Conservation (phyloP, 2,888 invertebrate genomes). For the Neoitamus cyanurus region DNA sequence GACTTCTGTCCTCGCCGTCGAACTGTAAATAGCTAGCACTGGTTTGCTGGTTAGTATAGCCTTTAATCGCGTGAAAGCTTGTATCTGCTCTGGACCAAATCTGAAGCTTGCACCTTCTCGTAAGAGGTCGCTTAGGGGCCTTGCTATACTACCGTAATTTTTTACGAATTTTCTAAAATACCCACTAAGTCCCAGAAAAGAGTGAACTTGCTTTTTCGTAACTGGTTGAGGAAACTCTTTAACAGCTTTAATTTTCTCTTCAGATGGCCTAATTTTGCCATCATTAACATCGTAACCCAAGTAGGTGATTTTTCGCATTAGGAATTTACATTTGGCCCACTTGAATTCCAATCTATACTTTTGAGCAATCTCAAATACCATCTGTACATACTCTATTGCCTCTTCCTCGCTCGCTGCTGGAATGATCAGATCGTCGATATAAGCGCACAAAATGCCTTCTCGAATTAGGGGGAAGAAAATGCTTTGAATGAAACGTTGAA, state of each 20-base stretch:
- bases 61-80: not conserved
- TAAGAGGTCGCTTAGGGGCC: not conserved
- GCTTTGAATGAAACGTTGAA: not conserved
- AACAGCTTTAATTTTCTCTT: not conserved
- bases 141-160: not conserved
- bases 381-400: not conserved
- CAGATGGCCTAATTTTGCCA: not conserved
- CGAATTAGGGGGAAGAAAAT: not conserved
- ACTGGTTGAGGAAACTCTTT: not conserved
- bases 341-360: not conserved
- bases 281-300: not conserved
- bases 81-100: not conserved
- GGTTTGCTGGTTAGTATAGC: not conserved
- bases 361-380: not conserved
- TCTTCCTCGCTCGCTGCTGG: not conserved
- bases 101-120: not conserved
- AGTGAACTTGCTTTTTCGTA: not conserved
- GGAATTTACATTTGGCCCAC: not conserved
- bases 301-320: not conserved
- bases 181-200: constrained; percentile 3
- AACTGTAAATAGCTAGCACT: constrained; percentile 54
- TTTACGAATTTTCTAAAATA: not conserved
- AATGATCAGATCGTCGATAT: not conserved
- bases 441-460: not conserved
- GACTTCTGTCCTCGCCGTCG: constrained; percentile 52